Evolutionary conservation across 2,113 vertebrate genomes (phyloP), one percentile per base, ranked within the genome.

Genomic region (Trematocara unimaculatum): DNA sequence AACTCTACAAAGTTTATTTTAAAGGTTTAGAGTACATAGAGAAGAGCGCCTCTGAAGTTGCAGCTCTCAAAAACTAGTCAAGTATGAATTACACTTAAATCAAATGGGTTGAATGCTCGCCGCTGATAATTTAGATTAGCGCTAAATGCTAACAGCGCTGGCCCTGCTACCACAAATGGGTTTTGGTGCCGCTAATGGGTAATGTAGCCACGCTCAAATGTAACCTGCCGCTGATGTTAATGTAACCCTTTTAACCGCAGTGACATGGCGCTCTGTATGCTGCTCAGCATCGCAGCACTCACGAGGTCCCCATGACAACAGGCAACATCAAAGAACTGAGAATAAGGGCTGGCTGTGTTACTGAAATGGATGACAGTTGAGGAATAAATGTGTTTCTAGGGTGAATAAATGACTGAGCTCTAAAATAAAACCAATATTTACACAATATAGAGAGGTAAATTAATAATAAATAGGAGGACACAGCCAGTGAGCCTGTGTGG

Each of bases 161-260:
- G 82, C 84, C 90, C 86, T 74, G 79, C 60, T 86, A 62, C 84
- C 81, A 62, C 90, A 91, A 93, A 92, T 94, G 86, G 86, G 86
- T 92, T 94, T 87, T 93, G 82, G 85, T 72, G 18, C 79, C 53
- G 18, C 87, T 93, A 91, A 93, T 94, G 86, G 90, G 83, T 89
- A 91, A 92, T 82, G 62, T 81, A 84, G 88, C 31, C 67, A 26
- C 1, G 15, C 86, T 93, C 88, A 90, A 90, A 90, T 86, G 83
- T 90, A 91, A 90, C 89, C 91, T 90, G 83, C 77, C 3, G 26
- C 88, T 86, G 74, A 80, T 90, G 90, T 90, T 91, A 88, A 91
- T 93, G 84, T 79, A 91, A 89, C 85, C 89, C 90, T 93, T 92
- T 93, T 90, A 93, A 94, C 91, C 26, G 15, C 83, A 67, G 70